A percentile compares a stretch with the other conserved stretches of the same genome.
Evolutionary conservation across 2,113 vertebrate genomes (phyloP).

Genomic region (Urocitellus parryii): DNA sequence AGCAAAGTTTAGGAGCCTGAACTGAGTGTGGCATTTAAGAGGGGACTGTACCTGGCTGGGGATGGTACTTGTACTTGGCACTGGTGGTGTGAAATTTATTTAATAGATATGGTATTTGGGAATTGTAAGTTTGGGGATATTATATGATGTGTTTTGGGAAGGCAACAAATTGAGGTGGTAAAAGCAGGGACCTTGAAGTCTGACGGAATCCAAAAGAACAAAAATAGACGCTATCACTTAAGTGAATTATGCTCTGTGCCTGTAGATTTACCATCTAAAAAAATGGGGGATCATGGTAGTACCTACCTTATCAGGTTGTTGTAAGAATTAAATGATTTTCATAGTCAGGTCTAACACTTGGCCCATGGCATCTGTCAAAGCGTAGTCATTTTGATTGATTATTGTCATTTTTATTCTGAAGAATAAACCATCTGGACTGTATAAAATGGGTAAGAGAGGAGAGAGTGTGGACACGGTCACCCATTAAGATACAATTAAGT

Average conservation of each 20-base stretch:
- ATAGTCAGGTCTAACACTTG: neutral
- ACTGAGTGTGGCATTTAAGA: neutral
- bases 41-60: neutral
- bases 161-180: neutral
- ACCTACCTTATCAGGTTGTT: neutral
- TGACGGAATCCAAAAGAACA: neutral
- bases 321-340: conserved; percentile 39
- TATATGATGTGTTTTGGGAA: neutral
- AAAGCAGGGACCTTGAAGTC: neutral
- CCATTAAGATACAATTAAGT: conserved; percentile 46
- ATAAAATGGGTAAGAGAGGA: neutral
- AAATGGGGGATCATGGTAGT: neutral
- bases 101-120: neutral
- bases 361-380: neutral
- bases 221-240: neutral
- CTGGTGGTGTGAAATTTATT: neutral
- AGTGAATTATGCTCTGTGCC: neutral
- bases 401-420: conserved; percentile 54
- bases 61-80: neutral
- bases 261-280: neutral
- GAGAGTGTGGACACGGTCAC: neutral
- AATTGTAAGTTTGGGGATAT: neutral
- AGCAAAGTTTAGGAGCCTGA: neutral
- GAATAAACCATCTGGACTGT: conserved; percentile 37
- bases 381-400: conserved; percentile 17